Evolutionary conservation across 2,888 invertebrate species (phyloP).

Genomic region (Microplitis manilae): DNA sequence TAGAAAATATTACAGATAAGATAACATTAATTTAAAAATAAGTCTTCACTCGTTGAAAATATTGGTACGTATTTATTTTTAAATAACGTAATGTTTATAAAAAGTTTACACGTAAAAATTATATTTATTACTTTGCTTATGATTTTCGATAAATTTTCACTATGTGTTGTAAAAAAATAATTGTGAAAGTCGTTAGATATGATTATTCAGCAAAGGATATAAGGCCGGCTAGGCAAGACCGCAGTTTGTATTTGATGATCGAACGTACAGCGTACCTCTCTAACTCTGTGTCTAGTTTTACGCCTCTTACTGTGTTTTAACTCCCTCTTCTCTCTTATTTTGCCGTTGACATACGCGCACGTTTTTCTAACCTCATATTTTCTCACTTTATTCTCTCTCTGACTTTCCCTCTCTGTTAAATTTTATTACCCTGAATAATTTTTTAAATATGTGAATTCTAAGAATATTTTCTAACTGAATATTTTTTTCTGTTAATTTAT

Average conservation of each 20-base stretch:
- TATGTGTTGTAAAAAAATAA: background rate
- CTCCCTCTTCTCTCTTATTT: background rate
- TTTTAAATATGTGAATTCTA: no score
- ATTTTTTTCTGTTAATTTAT: no score
- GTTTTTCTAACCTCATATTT: background rate
- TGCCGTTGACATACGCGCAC: background rate
- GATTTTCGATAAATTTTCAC: background rate
- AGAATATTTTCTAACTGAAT: no score
- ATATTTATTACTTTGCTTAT: background rate
- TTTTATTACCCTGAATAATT: no score
- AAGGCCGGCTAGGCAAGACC: background rate
- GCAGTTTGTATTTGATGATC: background rate
- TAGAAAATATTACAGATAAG: background rate
- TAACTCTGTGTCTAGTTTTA: background rate
- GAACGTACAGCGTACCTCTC: background rate
- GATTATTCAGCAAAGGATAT: background rate
- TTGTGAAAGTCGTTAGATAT: background rate
- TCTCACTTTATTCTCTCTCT: background rate
- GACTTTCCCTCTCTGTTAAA: no score
- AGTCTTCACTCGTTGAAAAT: background rate
- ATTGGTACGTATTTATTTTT: background rate
- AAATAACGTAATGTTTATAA: background rate
- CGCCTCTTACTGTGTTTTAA: background rate
- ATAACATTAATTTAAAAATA: background rate
- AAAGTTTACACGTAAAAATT: background rate